phyloP scores from a whole-genome alignment of 1,140 invertebrate species.

The Chlorops oryzae region DNA sequence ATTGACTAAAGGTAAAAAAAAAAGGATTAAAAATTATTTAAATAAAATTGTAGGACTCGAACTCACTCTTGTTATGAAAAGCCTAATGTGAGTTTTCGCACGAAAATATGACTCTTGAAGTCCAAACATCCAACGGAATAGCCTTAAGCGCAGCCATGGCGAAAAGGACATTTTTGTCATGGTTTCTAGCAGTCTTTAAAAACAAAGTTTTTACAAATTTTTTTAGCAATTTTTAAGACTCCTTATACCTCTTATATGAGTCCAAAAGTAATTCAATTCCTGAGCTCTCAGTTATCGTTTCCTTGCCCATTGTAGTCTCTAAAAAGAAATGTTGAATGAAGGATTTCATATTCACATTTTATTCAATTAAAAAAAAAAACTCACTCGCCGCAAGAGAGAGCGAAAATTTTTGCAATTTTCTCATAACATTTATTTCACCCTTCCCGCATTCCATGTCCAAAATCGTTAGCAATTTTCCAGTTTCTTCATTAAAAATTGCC shows the following conservation, averaged over 20 bases:
- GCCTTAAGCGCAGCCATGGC: conserved; percentile 27
- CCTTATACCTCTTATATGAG: conserved; percentile 37
- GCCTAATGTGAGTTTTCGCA: conserved; percentile 27
- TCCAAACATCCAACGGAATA: conserved; percentile 20
- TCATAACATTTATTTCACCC: conserved; percentile 13
- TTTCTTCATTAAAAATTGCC: conserved; percentile 27
- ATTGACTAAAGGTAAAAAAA: conserved; percentile 20
- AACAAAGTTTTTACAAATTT: conserved; percentile 1
- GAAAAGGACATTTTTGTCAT: conserved; percentile 43
- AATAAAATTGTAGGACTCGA: neutral
- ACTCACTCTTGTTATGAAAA: conserved; percentile 30
- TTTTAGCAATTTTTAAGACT: neutral
- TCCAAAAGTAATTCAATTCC: too few species aligned
- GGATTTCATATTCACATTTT: too few species aligned
- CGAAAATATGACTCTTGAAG: conserved; percentile 22
- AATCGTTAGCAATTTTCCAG: conserved; percentile 10
- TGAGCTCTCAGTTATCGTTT: conserved; percentile 19
- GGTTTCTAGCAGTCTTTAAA: conserved; percentile 18
- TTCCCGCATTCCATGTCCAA: conserved; percentile 14
- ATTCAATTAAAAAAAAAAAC: too few species aligned
- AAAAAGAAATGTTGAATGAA: too few species aligned
- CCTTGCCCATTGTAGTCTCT: conserved; percentile 42
- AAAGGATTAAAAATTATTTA: too few species aligned
- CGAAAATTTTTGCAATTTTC: conserved; percentile 18
- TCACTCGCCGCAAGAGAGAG: conserved; percentile 32